Base-by-base conservation (phyloP, 2,113 vertebrate species). In the Donacobius atricapilla region DNA sequence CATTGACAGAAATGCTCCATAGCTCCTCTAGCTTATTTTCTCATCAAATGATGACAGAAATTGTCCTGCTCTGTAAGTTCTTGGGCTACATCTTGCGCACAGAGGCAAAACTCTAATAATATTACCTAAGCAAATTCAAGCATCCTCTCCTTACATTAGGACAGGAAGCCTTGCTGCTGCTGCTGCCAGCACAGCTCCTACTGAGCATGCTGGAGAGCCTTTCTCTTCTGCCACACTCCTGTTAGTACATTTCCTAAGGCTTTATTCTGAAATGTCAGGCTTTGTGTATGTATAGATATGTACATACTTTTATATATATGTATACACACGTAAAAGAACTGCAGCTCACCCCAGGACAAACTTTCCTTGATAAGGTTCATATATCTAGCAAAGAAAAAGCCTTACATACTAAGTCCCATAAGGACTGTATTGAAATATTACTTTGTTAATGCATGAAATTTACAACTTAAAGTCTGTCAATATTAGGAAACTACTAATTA, bases 111-210 rank as follows among this genome's bases (percentile, higher is more conserved):
- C 24, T 57, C 27, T 28, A 39, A 9, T 13, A 70, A 39, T 22
- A 28, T 24, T 30, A 54, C 13, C 24, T 22, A 45, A 83, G 25
- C 10, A 54, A 60, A 54, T 31, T 44, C 37, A 48, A 79, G 56
- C 56, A 69, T 9, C 18, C 2, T 1, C n/a, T 39, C 13, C 30
- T 75, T 13, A 21, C 2, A 5, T 0, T 4, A 63, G 15, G 44
- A n/a, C 42, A 66, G 22, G 17, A 72, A 77, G 58, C 64, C 64
- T 48, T 33, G n/a, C 40, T 79, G 23, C 53, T 79, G 23, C 53
- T 33, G n/a, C 45, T 70, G 44, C 28, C 24, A 71, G 28, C 33
- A 45, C 48, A 72, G 17, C 45, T 58, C 31, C 15, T 35, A 39
- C 53, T 23, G 14, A 44, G 8, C 64, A 44, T 27, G 54, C 27